phyloP scores from a whole-genome alignment of 2,797 vertebrate genomes.

The Thamnophis elegans region DNA sequence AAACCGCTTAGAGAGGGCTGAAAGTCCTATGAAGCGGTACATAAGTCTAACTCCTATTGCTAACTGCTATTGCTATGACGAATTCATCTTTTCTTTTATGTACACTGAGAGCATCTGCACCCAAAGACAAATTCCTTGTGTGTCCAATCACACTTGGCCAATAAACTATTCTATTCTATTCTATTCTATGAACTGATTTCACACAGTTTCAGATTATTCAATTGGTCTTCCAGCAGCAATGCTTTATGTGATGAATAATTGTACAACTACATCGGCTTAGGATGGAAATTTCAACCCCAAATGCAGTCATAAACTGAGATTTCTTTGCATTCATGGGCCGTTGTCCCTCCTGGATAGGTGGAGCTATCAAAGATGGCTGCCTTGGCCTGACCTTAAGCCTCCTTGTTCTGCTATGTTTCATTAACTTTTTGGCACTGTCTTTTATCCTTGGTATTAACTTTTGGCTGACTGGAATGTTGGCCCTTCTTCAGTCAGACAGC shows the following conservation, averaged over 20 bases:
- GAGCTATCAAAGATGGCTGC: background rate
- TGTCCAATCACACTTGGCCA: no score
- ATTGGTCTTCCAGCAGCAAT: background rate
- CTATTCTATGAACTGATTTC: background rate
- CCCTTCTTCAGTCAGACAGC: background rate
- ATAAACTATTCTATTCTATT: no score
- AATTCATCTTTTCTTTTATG: no score
- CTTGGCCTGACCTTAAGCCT: background rate
- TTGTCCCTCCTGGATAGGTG: background rate
- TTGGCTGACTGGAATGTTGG: background rate
- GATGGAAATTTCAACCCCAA: background rate
- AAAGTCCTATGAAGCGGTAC: no score
- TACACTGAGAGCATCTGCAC: no score
- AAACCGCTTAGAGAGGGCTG: no score
- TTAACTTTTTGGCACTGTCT: background rate
- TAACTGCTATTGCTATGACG: no score
- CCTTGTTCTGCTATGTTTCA: background rate
- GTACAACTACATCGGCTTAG: background rate
- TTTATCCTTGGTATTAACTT: background rate
- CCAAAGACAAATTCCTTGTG: no score
- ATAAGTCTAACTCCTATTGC: no score
- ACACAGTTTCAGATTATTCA: background rate
- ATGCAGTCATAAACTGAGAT: background rate
- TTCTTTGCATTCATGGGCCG: background rate
- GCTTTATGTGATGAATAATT: background rate